Conservation (phyloP, 1,140 invertebrate genomes). For the Diuraphis noxia region DNA sequence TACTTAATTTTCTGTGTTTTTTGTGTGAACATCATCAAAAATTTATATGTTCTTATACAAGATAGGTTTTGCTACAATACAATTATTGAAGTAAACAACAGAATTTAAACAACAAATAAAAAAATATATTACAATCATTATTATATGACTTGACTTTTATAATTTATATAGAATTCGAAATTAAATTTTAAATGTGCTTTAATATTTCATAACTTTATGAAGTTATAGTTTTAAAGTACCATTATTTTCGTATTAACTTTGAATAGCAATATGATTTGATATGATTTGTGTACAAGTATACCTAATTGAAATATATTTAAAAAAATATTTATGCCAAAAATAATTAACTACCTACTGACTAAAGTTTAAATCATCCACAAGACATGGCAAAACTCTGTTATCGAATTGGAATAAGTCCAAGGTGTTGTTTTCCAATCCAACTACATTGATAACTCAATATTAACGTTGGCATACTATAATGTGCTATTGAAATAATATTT, state of each 20-base stretch:
- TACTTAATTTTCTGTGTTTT: not conserved
- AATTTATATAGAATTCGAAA: too few relatives aligned
- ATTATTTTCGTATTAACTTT: not conserved
- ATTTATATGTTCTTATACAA: too few relatives aligned
- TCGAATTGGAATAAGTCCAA: conserved; percentile 20
- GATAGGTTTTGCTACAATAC: too few relatives aligned
- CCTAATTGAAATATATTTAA: not conserved
- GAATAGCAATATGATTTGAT: not conserved
- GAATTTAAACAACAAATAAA: not conserved
- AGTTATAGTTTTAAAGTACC: not conserved
- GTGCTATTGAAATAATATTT: not conserved
- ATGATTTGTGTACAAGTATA: not conserved
- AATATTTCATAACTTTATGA: not conserved
- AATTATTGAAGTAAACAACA: not conserved
- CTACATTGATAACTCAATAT: not conserved
- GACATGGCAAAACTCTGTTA: not conserved
- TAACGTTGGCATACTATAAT: not conserved
- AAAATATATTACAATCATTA: too few relatives aligned
- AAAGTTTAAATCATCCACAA: not conserved
- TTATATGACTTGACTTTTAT: too few relatives aligned
- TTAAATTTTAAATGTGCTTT: not conserved
- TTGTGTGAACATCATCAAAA: too few relatives aligned
- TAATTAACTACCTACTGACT: not conserved
- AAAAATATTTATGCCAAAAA: not conserved
- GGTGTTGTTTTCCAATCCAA: conserved; percentile 15